Base-by-base conservation (phyloP, 2,113 vertebrate species). In the Pterocles burchelli region DNA sequence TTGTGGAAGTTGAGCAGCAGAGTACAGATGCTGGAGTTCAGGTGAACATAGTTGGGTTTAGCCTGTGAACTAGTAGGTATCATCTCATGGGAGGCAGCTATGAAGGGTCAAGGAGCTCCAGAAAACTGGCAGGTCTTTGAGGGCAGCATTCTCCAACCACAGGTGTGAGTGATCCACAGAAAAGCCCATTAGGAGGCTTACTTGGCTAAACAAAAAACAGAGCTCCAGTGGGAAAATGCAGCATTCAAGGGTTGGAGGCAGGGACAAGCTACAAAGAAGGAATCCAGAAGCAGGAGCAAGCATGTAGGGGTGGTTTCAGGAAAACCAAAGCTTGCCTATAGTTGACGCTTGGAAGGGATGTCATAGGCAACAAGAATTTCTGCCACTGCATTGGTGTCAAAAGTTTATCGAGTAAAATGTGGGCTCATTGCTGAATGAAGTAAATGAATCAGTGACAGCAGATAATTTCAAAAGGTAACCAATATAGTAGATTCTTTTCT, bases 391-490 rank as follows among this genome's bases (percentile, higher is more conserved):
- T 21, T 57, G 13, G 7, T 83, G 28, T 58, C 17, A 72, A 41
- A 81, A 70, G 10, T 8, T 70, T 46, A 36, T 1, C 1, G 2
- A 13, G 19, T 65, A 34, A 48, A 72, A 54, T 0, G 1, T 33
- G 31, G 10, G 13, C 26, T 81, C 16, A 13, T 54, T 67, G 41
- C 17, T 36, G 20, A 78, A 34, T 65, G 7, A 66, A 82, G 29
- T 78, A 38, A 57, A 45, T 1, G 0, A 52, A 26, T 61, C 26
- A 10, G 26, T 52, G 36, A 49, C 16, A 78, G 26, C n/a, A 79
- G 51, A 57, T 13, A 73, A 8, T 81, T 93, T 85, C 63, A n/a
- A 48, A n/a, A 29, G 38, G 11, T 6, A 72, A 16, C 17, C 13
- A 28, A 11, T 55, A 26, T 20, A 73, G 33, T 29, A n/a, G 18